Percentiles rank a stretch among this genome's conserved stretches.
Conservation (phyloP, 1,140 invertebrate species). For the Drosophila nebulosa region DNA sequence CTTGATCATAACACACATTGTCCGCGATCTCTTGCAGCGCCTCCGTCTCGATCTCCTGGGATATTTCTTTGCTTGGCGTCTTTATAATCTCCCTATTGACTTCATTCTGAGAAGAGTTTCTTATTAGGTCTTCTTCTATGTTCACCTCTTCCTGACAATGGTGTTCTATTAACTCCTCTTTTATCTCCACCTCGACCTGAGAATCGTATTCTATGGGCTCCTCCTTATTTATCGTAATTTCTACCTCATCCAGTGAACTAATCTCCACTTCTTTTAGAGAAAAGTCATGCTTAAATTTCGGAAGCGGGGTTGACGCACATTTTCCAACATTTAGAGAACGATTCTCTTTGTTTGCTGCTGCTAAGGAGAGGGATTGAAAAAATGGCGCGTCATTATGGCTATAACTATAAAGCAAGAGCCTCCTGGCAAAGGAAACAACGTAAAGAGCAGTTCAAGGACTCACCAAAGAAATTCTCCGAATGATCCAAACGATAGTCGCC, state of each 20-base stretch:
- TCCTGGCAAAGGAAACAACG: not conserved
- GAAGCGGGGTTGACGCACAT: not conserved
- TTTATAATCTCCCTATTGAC: not conserved
- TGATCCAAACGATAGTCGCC: conserved; percentile 49
- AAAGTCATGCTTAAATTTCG: not conserved
- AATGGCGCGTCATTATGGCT: conserved; percentile 32
- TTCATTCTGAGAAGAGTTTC: not conserved
- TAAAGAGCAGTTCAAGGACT: not conserved
- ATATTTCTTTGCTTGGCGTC: not conserved
- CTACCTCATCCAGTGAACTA: not conserved
- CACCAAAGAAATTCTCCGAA: conserved; percentile 52
- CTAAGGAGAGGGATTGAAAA: conserved; percentile 16
- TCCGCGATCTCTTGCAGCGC: not conserved
- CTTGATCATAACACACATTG: not conserved
- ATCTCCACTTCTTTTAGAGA: not conserved
- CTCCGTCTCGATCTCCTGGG: not conserved
- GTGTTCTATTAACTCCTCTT: not conserved
- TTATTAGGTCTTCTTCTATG: not conserved
- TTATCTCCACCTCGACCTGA: not conserved
- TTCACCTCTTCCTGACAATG: not conserved
- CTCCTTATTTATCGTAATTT: not conserved
- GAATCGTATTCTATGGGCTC: not conserved
- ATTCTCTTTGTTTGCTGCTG: conserved; percentile 36
- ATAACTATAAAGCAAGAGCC: not conserved
- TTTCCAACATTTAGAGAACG: conserved; percentile 16